phyloP scores from a whole-genome alignment of 1,140 invertebrate genomes.

The Drosophila cardini region DNA sequence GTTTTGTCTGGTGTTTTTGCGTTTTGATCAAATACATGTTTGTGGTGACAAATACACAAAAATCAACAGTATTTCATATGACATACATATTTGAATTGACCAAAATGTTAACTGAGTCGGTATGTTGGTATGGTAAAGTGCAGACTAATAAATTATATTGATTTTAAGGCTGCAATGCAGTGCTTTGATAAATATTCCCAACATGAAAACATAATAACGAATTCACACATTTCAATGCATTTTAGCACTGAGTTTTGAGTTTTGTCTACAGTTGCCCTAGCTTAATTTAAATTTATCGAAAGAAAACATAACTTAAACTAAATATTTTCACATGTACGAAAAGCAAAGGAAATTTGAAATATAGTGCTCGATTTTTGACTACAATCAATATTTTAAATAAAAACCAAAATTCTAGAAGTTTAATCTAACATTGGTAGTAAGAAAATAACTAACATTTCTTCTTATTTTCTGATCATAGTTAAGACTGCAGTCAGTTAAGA shows the following conservation, averaged over 20 bases:
- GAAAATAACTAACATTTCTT: no score
- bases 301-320: not conserved
- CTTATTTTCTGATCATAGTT: not conserved
- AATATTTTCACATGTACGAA: not conserved
- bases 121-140: constrained; percentile 24
- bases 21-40: constrained; percentile 28
- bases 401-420: no score
- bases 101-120: constrained; percentile 11
- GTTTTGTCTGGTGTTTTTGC: constrained; percentile 4
- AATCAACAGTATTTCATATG: constrained; percentile 21
- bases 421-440: no score
- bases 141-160: constrained; percentile 10
- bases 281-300: not conserved
- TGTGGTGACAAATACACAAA: constrained; percentile 33
- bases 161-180: constrained; percentile 5
- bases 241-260: not conserved
- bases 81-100: constrained; percentile 12
- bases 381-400: no score
- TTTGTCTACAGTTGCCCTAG: not conserved
- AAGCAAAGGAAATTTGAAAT: no score
- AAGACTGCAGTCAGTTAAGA: not conserved
- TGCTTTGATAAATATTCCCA: constrained; percentile 6
- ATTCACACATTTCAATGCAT: not conserved
- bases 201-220: constrained; percentile 8
- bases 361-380: no score